Percentiles rank a stretch among this genome's conserved stretches.
Evolutionary conservation across 2,797 vertebrate species (phyloP).

Genomic region (Notolepis coatsorum): DNA sequence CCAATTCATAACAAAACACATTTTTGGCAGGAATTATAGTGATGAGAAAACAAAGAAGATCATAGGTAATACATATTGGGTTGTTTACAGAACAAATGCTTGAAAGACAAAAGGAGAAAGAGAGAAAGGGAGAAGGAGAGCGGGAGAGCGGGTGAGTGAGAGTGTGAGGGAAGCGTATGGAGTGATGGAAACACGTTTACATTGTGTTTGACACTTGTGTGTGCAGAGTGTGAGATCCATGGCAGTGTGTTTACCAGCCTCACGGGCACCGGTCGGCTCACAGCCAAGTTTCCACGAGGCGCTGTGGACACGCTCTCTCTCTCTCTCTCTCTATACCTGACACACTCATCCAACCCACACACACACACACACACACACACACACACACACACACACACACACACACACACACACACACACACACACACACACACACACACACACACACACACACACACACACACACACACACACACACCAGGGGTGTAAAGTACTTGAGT

Average conservation of each 20-base stretch:
- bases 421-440: slow-evolving; percentile 27
- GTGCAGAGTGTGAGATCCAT: slow-evolving; percentile 62
- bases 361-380: slow-evolving; percentile 13
- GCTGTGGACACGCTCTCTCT: slow-evolving; percentile 19
- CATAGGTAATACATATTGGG: not conserved
- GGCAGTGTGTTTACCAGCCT: slow-evolving; percentile 65
- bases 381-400: slow-evolving; percentile 27
- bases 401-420: slow-evolving; percentile 21
- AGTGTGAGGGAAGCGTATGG: slow-evolving; percentile 10
- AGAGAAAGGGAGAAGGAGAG: not conserved
- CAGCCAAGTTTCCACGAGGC: slow-evolving; percentile 73
- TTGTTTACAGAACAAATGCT: not conserved
- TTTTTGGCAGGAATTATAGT: not conserved
- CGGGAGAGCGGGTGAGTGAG: slow-evolving; percentile 17
- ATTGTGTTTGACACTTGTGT: slow-evolving; percentile 64
- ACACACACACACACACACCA: slow-evolving; percentile 8
- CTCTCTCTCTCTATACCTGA: not conserved
- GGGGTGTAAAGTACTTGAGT: not conserved
- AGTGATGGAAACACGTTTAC: slow-evolving; percentile 65
- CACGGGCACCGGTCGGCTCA: slow-evolving; percentile 56
- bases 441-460: slow-evolving; percentile 26
- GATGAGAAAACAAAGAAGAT: not conserved
- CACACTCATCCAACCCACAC: slow-evolving; percentile 18
- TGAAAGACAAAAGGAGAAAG: not conserved
- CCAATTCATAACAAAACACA: slow-evolving; percentile 4